Conservation (phyloP, 2,888 invertebrate species). For the Anthophora plumipes region DNA sequence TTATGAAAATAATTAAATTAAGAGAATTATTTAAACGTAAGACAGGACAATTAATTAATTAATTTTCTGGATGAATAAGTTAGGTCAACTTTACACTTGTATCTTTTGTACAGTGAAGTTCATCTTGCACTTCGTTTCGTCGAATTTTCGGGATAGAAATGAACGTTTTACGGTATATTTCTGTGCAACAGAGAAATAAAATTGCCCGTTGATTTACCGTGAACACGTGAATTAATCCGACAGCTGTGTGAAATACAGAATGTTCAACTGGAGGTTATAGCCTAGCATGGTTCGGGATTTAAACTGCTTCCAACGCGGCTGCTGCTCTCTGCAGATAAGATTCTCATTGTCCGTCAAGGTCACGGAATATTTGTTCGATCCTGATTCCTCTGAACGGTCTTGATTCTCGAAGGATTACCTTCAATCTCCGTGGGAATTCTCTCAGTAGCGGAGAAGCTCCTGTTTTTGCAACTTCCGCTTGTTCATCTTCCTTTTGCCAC, state of each 20-base stretch:
- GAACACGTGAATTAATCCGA: neutral
- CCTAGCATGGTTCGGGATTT: slow-evolving; percentile 34
- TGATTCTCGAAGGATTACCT: slow-evolving; percentile 68
- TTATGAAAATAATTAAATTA: too few relatives aligned
- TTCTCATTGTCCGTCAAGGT: slow-evolving; percentile 54
- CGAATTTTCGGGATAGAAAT: neutral
- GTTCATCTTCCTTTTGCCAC: neutral
- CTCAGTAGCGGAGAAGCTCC: slow-evolving; percentile 37
- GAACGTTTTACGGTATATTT: neutral
- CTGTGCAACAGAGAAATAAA: neutral
- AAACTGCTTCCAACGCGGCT: slow-evolving; percentile 35
- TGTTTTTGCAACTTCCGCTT: slow-evolving; percentile 26
- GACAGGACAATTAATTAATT: too few relatives aligned
- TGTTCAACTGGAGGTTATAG: neutral
- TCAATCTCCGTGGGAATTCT: slow-evolving; percentile 68
- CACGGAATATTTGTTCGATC: slow-evolving; percentile 35
- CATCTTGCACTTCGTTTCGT: too few relatives aligned
- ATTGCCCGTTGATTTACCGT: neutral
- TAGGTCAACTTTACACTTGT: too few relatives aligned
- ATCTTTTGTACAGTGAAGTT: too few relatives aligned
- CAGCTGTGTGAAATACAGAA: neutral
- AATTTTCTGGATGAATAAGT: too few relatives aligned
- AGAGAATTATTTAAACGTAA: too few relatives aligned
- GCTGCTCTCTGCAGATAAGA: slow-evolving; percentile 52
- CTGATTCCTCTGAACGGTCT: slow-evolving; percentile 21